Conservation (phyloP, 1,140 invertebrate species). For the Mercenaria mercenaria region DNA sequence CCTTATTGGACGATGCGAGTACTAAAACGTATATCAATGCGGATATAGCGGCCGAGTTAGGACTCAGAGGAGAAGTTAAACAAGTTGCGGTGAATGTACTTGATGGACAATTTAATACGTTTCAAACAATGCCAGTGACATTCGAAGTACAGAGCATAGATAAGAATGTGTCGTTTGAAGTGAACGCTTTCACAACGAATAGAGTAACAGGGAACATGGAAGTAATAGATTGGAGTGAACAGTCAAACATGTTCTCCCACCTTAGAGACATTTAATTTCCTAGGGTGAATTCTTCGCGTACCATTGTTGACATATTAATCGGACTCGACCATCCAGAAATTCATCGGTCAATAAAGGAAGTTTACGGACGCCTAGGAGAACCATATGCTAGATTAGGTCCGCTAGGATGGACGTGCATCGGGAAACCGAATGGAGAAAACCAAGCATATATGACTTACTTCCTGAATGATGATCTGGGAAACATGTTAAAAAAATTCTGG, state of each 20-base stretch:
- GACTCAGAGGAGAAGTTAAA: not conserved
- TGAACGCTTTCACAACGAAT: constrained; percentile 10
- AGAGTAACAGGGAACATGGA: constrained; percentile 38
- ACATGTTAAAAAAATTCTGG: not conserved
- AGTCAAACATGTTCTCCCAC: not conserved
- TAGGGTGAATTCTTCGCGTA: not conserved
- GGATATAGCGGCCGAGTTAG: not conserved
- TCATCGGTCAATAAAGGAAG: constrained; percentile 26
- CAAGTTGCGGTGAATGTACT: not conserved
- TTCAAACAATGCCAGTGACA: constrained; percentile 23
- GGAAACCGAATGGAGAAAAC: not conserved
- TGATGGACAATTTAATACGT: not conserved
- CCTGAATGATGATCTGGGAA: not conserved
- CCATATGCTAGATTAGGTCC: constrained; percentile 26
- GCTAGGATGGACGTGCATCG: constrained; percentile 47
- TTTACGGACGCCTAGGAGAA: not conserved
- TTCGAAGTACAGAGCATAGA: constrained; percentile 8
- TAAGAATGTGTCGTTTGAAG: not conserved
- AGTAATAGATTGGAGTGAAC: constrained; percentile 35
- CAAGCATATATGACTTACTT: not conserved
- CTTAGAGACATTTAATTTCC: constrained; percentile 24
- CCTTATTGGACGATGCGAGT: not conserved
- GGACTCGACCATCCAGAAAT: constrained; percentile 34
- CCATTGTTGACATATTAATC: constrained; percentile 28
- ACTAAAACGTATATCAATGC: not conserved